Percentiles rank a stretch among this genome's conserved stretches.
phyloP scores from a whole-genome alignment of 2,113 vertebrate genomes.

The Solea solea region DNA sequence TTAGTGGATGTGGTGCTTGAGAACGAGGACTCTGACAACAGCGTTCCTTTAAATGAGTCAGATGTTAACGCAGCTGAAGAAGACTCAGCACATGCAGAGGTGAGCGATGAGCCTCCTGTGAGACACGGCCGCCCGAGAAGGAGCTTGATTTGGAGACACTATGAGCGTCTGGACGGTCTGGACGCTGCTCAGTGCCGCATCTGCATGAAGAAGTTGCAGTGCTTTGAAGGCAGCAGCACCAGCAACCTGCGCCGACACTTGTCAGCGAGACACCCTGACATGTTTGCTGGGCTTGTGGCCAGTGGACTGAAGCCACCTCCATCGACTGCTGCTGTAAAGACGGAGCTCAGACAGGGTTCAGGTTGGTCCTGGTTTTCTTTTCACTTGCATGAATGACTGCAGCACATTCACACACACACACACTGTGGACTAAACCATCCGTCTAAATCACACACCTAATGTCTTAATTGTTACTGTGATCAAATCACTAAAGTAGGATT shows the following conservation, averaged over 20 bases:
- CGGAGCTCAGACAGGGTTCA: constrained; percentile 7
- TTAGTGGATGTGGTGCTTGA: constrained; percentile 58
- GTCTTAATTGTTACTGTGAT: too few species aligned
- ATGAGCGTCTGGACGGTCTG: constrained; percentile 59
- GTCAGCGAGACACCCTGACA: constrained; percentile 69
- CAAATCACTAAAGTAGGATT: too few species aligned
- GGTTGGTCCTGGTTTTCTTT: constrained; percentile 21
- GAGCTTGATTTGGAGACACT: constrained; percentile 76
- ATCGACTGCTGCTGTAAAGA: not conserved
- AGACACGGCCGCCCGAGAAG: constrained; percentile 25
- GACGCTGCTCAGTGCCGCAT: constrained; percentile 64
- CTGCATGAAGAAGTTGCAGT: constrained; percentile 74
- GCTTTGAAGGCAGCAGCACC: constrained; percentile 52
- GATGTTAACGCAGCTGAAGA: constrained; percentile 24
- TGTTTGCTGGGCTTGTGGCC: constrained; percentile 43
- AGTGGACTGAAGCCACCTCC: constrained; percentile 12
- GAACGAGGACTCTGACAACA: constrained; percentile 37
- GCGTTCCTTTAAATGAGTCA: constrained; percentile 26
- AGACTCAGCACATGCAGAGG: not conserved
- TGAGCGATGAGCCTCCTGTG: not conserved
- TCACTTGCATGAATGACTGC: too few species aligned
- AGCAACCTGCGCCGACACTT: constrained; percentile 75
- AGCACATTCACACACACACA: too few species aligned
- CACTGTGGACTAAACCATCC: too few species aligned
- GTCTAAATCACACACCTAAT: too few species aligned